These are phyloP conservation scores for Mesitornis unicolor DNA, from an alignment of 2,113 vertebrate genomes.

Conservation along the genomic window DNA sequence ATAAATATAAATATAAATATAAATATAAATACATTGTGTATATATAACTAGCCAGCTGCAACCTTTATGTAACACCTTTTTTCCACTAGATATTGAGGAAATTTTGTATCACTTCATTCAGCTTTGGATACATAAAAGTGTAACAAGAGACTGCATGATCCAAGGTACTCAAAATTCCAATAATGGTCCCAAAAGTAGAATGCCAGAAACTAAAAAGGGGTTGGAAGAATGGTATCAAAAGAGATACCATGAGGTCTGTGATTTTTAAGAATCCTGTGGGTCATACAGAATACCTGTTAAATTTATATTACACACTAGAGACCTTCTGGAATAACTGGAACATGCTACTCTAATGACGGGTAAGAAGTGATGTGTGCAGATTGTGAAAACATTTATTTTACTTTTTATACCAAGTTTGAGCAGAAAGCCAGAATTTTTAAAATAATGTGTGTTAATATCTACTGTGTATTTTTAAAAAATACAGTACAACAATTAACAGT, in stretches of 20 bases:
- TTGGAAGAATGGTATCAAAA: background rate
- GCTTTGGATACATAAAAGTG: background rate
- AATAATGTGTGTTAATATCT: background rate
- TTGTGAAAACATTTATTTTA: background rate
- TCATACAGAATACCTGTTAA: background rate
- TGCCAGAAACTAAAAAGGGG: background rate
- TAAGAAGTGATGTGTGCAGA: background rate
- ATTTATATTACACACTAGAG: background rate
- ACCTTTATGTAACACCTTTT: background rate
- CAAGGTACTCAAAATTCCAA: background rate
- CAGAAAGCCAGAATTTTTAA: background rate
- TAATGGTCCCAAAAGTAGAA: background rate
- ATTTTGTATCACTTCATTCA: background rate
- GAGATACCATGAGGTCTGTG: background rate
- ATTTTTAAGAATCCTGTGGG: background rate
- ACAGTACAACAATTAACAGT: background rate
- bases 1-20: too few relatives aligned
- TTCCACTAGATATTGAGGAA: background rate
- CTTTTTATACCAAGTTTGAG: background rate
- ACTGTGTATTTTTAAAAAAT: background rate
- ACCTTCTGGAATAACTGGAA: background rate
- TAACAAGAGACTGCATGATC: background rate
- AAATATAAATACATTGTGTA: too few relatives aligned
- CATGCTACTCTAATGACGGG: background rate
- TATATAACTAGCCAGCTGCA: background rate